phyloP scores from a whole-genome alignment of 1,140 invertebrate species.

The Drosophila teissieri region DNA sequence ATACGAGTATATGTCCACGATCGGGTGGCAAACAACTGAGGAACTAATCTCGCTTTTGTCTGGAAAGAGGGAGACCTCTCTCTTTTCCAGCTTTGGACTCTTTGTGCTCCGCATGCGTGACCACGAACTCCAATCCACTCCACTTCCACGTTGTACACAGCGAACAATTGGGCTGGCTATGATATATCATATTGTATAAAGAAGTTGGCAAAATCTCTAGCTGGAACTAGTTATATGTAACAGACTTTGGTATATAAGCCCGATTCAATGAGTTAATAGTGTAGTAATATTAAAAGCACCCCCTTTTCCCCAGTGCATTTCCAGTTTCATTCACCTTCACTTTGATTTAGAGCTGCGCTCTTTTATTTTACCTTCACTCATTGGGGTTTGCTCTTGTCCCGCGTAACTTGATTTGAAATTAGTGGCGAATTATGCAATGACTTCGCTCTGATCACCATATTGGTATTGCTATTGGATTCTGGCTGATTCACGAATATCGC shows the following conservation, averaged over 20 bases:
- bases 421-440: slow-evolving; percentile 32
- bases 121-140: slow-evolving; percentile 22
- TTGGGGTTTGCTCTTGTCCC: slow-evolving; percentile 1
- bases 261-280: no score
- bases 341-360: slow-evolving; percentile 37
- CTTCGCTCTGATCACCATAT: slow-evolving; percentile 17
- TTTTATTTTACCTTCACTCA: neutral
- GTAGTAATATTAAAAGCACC: no score
- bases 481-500: slow-evolving; percentile 3
- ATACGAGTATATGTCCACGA: neutral
- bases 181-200: neutral
- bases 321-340: slow-evolving; percentile 36
- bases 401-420: slow-evolving; percentile 22
- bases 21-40: slow-evolving; percentile 2
- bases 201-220: no score
- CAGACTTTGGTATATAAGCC: no score
- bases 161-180: neutral
- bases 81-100: slow-evolving; percentile 18
- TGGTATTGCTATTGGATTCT: slow-evolving; percentile 12
- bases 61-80: slow-evolving; percentile 21
- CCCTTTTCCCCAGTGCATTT: slow-evolving; percentile 2
- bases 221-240: no score
- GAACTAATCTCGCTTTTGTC: slow-evolving; percentile 32
- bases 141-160: slow-evolving; percentile 8
- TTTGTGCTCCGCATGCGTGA: slow-evolving; percentile 30